phyloP scores from a whole-genome alignment of 2,797 vertebrate genomes.

The Pelochelys cantorii region DNA sequence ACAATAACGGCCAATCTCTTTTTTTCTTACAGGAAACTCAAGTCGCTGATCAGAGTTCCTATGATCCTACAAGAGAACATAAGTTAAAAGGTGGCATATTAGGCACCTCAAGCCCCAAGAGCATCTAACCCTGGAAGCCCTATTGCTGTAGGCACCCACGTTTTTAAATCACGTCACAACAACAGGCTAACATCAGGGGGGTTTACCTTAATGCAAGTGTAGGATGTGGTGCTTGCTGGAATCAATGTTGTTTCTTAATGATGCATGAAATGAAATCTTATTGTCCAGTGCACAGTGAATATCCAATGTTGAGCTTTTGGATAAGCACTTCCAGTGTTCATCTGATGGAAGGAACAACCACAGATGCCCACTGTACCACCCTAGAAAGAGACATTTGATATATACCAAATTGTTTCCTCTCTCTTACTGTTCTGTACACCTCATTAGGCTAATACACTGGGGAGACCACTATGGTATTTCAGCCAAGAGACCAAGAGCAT shows the following conservation, averaged over 20 bases:
- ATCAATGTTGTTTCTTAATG: slow-evolving; percentile 65
- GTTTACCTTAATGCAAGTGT: slow-evolving; percentile 15
- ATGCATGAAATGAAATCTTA: slow-evolving; percentile 72
- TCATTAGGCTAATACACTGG: neutral
- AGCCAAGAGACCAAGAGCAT: slow-evolving; percentile 14
- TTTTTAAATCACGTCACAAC: slow-evolving; percentile 9
- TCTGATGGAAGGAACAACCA: slow-evolving; percentile 25
- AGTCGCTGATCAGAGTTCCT: neutral
- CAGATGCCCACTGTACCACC: neutral
- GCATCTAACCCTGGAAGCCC: neutral
- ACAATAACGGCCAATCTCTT: neutral
- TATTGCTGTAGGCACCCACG: neutral
- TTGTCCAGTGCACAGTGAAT: slow-evolving; percentile 50
- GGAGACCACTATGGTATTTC: neutral
- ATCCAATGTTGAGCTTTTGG: slow-evolving; percentile 19
- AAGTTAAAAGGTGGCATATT: neutral
- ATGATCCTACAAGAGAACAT: neutral
- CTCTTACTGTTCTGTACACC: neutral
- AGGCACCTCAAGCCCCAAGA: neutral
- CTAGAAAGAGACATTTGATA: neutral
- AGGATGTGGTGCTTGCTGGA: slow-evolving; percentile 53
- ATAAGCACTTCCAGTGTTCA: slow-evolving; percentile 33
- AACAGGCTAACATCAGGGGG: neutral
- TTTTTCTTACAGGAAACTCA: neutral
- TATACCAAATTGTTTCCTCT: neutral